Percentiles rank a stretch among this genome's conserved stretches.
Conservation (phyloP, 2,888 invertebrate species). For the Ligdia adustata region DNA sequence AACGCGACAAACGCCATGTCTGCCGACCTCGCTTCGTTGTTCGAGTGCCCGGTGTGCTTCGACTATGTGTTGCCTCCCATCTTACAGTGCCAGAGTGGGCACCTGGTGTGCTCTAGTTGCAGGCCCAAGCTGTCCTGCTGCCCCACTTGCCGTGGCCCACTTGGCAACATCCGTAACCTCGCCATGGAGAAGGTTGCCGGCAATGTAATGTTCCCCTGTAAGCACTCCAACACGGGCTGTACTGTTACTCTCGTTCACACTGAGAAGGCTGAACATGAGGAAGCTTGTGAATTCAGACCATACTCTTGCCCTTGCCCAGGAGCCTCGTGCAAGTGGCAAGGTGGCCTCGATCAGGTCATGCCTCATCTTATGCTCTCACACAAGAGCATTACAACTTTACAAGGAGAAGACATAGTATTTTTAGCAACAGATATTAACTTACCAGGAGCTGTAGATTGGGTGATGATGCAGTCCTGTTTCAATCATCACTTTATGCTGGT, state of each 20-base stretch:
- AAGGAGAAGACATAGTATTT: conserved; percentile 99
- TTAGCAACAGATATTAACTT: conserved; percentile 99
- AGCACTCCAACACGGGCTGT: conserved; percentile 98
- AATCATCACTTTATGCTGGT: conserved; percentile 99
- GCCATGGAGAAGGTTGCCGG: conserved; percentile 99
- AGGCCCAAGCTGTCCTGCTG: conserved; percentile 98
- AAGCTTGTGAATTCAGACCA: conserved; percentile 98
- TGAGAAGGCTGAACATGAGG: conserved; percentile 99
- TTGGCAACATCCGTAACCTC: conserved; percentile 98
- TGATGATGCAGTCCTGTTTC: conserved; percentile 99
- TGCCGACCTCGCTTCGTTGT: conserved; percentile 94
- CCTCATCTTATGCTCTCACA: conserved; percentile 98
- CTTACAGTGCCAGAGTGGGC: conserved; percentile 99
- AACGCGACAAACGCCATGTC: conserved; percentile 88
- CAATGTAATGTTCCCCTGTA: conserved; percentile 99
- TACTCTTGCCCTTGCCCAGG: conserved; percentile 99
- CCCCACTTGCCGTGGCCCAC: conserved; percentile 98
- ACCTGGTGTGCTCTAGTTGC: conserved; percentile 98
- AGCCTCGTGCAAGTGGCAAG: conserved; percentile 99
- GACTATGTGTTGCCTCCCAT: conserved; percentile 99
- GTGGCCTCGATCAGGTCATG: conserved; percentile 99
- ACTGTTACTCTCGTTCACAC: conserved; percentile 95
- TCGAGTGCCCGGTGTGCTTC: conserved; percentile 99
- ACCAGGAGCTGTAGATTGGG: conserved; percentile 99
- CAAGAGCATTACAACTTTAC: conserved; percentile 98